These are phyloP conservation scores for Pomatostomus ruficeps DNA, from an alignment of 2,113 vertebrate species.

Conservation along the genomic window DNA sequence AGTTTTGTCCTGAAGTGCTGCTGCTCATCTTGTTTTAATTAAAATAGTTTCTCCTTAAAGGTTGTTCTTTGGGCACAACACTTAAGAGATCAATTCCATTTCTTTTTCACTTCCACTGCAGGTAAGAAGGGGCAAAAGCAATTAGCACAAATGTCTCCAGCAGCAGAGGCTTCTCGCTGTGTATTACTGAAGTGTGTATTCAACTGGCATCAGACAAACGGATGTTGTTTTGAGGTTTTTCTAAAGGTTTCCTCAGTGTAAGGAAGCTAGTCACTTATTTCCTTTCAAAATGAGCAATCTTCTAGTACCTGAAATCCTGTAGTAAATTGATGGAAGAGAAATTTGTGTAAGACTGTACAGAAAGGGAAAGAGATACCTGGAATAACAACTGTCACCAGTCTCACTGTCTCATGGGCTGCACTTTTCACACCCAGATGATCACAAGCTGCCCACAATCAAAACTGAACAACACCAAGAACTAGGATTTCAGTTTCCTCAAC, in stretches of 20 bases:
- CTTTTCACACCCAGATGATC: background rate
- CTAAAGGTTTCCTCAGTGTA: background rate
- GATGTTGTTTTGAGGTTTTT: background rate
- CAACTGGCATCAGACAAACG: background rate
- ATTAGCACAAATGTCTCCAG: background rate
- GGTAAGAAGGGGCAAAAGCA: background rate
- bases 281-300: background rate
- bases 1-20: constrained; percentile 1
- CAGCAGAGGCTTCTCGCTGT: background rate
- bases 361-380: background rate
- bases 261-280: background rate
- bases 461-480: background rate
- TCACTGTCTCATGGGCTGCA: background rate
- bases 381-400: background rate
- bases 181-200: background rate
- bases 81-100: constrained; percentile 19
- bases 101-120: background rate
- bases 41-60: background rate
- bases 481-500: background rate
- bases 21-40: constrained; percentile 21
- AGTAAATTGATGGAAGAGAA: background rate
- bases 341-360: background rate
- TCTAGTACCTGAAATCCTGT: background rate
- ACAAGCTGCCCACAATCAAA: background rate
- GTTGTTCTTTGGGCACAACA: background rate